phyloP scores from a whole-genome alignment of 2,888 invertebrate genomes.

The Pterostichus madidus region DNA sequence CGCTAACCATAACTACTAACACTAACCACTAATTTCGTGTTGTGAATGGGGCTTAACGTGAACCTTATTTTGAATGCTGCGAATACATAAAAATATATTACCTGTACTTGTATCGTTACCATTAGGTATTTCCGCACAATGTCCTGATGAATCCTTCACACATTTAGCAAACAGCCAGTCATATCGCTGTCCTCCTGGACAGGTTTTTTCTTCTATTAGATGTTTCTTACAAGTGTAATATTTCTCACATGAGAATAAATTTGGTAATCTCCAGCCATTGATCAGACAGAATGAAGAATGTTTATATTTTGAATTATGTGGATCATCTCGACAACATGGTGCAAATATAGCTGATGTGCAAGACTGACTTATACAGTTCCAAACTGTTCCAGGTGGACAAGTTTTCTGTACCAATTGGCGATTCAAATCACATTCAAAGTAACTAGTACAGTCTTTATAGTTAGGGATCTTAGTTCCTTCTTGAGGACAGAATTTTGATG shows the following conservation, averaged over 20 bases:
- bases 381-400: conserved; percentile 18
- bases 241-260: conserved; percentile 40
- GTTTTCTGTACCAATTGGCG: conserved; percentile 27
- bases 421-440: conserved; percentile 38
- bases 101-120: background rate
- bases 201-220: conserved; percentile 7
- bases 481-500: conserved; percentile 35
- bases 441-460: conserved; percentile 39
- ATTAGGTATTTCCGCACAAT: conserved; percentile 11
- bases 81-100: background rate
- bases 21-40: no score
- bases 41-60: no score
- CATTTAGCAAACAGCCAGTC: conserved; percentile 55
- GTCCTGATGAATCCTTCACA: background rate
- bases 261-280: conserved; percentile 23
- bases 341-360: conserved; percentile 29
- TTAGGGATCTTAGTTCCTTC: conserved; percentile 38
- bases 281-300: background rate
- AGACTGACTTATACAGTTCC: conserved; percentile 29
- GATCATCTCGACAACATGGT: conserved; percentile 57
- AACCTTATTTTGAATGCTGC: no score
- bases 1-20: no score
- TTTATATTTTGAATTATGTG: background rate
- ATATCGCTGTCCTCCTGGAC: conserved; percentile 39
- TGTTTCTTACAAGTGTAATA: conserved; percentile 42